Evolutionary conservation across 2,888 invertebrate species (phyloP).

Genomic region (Keiferia lycopersicella): DNA sequence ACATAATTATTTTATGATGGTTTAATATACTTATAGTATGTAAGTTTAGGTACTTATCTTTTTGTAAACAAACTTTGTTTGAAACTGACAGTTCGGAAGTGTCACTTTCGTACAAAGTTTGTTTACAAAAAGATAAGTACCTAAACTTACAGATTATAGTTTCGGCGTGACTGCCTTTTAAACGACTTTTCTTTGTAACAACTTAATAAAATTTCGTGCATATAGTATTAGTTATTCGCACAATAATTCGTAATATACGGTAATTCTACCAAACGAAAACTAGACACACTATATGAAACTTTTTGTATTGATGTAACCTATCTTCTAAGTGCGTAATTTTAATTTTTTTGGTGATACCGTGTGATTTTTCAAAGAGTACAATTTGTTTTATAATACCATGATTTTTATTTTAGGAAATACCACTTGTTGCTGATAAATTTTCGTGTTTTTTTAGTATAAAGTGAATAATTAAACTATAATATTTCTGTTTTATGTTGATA

Average conservation of each 20-base stretch:
- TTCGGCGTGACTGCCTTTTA: too few species aligned
- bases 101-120: too few species aligned
- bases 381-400: conserved; percentile 32
- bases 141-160: too few species aligned
- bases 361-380: conserved; percentile 35
- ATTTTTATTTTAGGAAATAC: conserved; percentile 5
- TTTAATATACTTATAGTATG: conserved; percentile 21
- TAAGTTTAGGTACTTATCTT: too few species aligned
- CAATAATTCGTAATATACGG: neutral
- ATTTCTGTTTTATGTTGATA: too few species aligned
- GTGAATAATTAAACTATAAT: too few species aligned
- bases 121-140: too few species aligned
- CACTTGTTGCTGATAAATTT: neutral
- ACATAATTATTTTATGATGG: conserved; percentile 31
- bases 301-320: too few species aligned
- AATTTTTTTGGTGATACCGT: conserved; percentile 2
- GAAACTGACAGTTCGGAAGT: too few species aligned
- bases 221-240: neutral
- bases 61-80: too few species aligned
- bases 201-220: neutral
- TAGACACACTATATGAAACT: too few species aligned
- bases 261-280: too few species aligned
- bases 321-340: neutral
- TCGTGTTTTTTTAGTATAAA: neutral
- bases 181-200: conserved; percentile 22